These are phyloP conservation scores for Phrynocephalus forsythii DNA, from an alignment of 2,797 vertebrate genomes.

Conservation along the genomic window DNA sequence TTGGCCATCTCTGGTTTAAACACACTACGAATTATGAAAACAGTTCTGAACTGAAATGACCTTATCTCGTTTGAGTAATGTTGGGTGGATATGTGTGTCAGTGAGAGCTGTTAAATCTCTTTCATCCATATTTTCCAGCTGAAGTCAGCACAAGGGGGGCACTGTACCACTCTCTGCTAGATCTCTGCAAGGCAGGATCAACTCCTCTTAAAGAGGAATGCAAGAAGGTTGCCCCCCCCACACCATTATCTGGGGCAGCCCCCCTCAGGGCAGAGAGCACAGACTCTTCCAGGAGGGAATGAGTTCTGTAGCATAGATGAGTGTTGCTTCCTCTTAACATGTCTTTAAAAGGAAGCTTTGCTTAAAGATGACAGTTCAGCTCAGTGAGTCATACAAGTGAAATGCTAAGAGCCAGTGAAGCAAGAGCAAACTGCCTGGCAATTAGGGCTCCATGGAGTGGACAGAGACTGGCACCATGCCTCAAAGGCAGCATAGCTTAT, in stretches of 20 bases:
- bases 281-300: background rate
- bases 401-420: constrained; percentile 5
- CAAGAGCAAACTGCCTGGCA: constrained; percentile 2
- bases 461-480: background rate
- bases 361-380: constrained; percentile 21
- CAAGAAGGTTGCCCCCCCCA: background rate
- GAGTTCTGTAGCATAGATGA: background rate
- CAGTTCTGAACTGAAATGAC: constrained; percentile 28
- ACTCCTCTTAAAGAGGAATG: background rate
- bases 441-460: background rate
- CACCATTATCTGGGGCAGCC: background rate
- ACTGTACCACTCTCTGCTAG: constrained; percentile 26
- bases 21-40: constrained; percentile 1
- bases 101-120: constrained; percentile 18
- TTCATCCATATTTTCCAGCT: constrained; percentile 40
- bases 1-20: constrained; percentile 4
- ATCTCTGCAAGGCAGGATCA: constrained; percentile 17
- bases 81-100: constrained; percentile 22
- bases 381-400: constrained; percentile 11
- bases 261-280: background rate
- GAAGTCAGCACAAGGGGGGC: constrained; percentile 22
- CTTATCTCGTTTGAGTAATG: constrained; percentile 36
- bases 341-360: constrained; percentile 22
- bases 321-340: constrained; percentile 10
- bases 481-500: background rate